phyloP scores from a whole-genome alignment of 1,140 invertebrate species.

The Aporrectodea caliginosa region DNA sequence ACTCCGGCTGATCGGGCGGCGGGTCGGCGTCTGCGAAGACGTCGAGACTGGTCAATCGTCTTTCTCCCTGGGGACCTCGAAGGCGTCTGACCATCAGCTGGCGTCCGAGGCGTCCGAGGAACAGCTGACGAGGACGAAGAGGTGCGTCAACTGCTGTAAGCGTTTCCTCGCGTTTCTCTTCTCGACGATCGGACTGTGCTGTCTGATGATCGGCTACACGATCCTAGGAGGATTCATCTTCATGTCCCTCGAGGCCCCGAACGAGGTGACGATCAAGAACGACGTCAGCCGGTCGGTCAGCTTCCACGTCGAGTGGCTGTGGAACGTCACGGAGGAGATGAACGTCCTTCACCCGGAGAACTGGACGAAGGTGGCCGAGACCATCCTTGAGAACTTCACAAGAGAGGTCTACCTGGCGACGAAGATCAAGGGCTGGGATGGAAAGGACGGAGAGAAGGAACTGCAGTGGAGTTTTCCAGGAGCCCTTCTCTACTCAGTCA shows the following conservation, averaged over 20 bases:
- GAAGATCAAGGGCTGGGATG: conserved; percentile 56
- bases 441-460: conserved; percentile 57
- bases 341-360: conserved; percentile 26
- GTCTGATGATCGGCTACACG: conserved; percentile 83
- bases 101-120: neutral
- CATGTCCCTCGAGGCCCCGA: conserved; percentile 73
- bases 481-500: conserved; percentile 72
- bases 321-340: conserved; percentile 30
- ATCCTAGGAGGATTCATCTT: conserved; percentile 86
- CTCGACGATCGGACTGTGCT: conserved; percentile 85
- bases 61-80: neutral
- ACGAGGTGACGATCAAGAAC: conserved; percentile 46
- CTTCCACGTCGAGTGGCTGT: conserved; percentile 22
- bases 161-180: conserved; percentile 84
- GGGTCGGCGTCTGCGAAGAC: neutral
- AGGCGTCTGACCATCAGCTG: too few species aligned
- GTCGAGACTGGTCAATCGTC: neutral
- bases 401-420: conserved; percentile 18
- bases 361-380: conserved; percentile 27
- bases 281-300: neutral
- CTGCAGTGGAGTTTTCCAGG: conserved; percentile 70
- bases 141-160: conserved; percentile 59
- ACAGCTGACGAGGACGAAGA: conserved; percentile 10
- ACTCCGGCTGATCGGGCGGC: neutral
- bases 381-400: conserved; percentile 18